phyloP scores from a whole-genome alignment of 2,113 vertebrate species.

The Cacatua alba region DNA sequence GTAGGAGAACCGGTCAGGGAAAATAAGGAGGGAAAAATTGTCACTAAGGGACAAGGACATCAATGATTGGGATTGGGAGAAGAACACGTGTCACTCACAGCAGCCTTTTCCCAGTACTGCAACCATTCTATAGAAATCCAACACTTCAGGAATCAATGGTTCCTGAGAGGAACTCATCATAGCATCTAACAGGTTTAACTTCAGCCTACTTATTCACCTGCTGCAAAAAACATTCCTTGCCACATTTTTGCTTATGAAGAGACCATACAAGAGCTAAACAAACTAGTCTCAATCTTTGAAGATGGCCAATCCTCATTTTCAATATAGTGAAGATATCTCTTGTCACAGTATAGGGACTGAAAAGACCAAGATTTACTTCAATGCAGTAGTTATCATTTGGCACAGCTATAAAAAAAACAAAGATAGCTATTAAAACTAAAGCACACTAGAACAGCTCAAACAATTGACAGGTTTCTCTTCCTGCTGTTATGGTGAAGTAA shows the following conservation, averaged over 20 bases:
- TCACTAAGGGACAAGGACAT: background rate
- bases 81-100: accelerated
- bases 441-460: background rate
- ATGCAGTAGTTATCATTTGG: background rate
- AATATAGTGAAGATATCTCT: background rate
- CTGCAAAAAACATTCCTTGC: background rate
- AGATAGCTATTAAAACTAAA: background rate
- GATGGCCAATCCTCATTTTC: background rate
- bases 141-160: accelerated
- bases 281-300: background rate
- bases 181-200: background rate
- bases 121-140: background rate
- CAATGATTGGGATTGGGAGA: background rate
- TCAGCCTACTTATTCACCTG: background rate
- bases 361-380: background rate
- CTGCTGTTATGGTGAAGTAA: background rate
- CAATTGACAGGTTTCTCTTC: background rate
- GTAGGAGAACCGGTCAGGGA: background rate
- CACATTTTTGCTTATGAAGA: background rate
- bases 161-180: background rate
- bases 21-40: accelerated
- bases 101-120: background rate
- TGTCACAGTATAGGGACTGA: background rate
- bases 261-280: background rate
- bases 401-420: background rate